These are phyloP conservation scores for Myopa tessellatipennis DNA, from an alignment of 2,888 invertebrate genomes.

Conservation along the genomic window DNA sequence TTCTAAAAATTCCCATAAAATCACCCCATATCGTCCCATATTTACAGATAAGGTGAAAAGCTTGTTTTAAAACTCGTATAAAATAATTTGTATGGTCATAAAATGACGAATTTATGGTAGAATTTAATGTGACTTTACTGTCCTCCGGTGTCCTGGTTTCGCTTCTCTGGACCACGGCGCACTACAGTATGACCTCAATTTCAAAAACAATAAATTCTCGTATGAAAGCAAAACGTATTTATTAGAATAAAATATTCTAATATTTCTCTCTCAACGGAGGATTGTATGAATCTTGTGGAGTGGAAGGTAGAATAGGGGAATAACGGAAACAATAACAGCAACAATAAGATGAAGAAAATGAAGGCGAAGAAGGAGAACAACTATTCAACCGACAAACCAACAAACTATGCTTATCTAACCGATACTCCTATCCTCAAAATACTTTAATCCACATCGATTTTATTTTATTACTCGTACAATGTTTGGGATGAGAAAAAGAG, in stretches of 20 bases:
- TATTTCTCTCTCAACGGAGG: background rate
- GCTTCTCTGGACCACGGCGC: too few species aligned
- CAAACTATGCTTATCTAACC: background rate
- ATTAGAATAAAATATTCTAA: background rate
- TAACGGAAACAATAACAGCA: background rate
- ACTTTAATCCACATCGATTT: slow-evolving; percentile 29
- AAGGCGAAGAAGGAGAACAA: background rate
- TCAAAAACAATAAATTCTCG: slow-evolving; percentile 7
- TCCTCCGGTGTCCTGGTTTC: background rate
- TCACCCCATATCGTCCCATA: background rate
- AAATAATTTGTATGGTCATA: too few species aligned
- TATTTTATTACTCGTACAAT: slow-evolving; percentile 15
- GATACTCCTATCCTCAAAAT: slow-evolving; percentile 3
- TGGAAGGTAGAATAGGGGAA: background rate
- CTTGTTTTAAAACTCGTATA: too few species aligned
- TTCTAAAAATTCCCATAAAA: background rate
- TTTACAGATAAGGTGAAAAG: background rate
- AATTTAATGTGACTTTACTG: background rate
- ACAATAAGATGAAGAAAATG: background rate
- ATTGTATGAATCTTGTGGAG: background rate
- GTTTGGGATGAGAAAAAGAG: background rate
- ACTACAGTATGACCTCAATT: slow-evolving; percentile 1
- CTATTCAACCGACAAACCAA: background rate
- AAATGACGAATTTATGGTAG: too few species aligned
- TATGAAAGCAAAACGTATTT: background rate